phyloP scores from a whole-genome alignment of 2,797 vertebrate genomes.

The Hipposideros larvatus region DNA sequence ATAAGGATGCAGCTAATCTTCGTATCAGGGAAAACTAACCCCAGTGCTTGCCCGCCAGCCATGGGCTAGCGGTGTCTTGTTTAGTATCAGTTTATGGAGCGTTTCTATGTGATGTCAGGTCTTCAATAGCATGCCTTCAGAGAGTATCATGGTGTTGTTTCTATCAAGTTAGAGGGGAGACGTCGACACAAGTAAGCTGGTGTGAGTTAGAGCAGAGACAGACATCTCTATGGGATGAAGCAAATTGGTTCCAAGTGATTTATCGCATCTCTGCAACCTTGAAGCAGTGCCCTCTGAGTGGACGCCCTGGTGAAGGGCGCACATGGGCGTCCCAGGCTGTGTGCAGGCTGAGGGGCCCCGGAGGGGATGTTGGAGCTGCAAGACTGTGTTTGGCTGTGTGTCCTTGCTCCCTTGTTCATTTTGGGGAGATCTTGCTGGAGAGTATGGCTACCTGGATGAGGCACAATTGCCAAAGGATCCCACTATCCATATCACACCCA shows the following conservation, averaged over 20 bases:
- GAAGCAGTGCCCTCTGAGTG: background rate
- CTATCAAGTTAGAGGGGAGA: background rate
- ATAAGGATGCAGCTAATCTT: background rate
- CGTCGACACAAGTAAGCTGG: accelerated
- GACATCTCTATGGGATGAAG: background rate
- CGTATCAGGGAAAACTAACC: accelerated
- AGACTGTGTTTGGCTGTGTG: too few relatives aligned
- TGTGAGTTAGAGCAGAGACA: background rate
- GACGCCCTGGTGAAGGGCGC: background rate
- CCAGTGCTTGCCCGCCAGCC: accelerated
- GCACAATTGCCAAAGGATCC: background rate
- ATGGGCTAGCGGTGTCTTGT: background rate
- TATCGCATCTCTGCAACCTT: accelerated
- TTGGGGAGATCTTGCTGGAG: background rate
- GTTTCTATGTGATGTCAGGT: background rate
- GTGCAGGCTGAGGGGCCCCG: accelerated
- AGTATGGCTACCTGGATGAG: background rate
- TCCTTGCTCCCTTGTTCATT: background rate
- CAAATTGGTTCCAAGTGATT: accelerated
- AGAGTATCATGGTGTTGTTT: background rate
- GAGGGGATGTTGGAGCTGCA: background rate
- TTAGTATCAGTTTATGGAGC: background rate
- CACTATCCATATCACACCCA: background rate
- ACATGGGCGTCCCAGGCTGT: background rate
- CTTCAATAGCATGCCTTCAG: background rate